Percentiles rank a stretch among this genome's conserved stretches.
phyloP scores from a whole-genome alignment of 1,140 invertebrate genomes.

The Penaeus japonicus region DNA sequence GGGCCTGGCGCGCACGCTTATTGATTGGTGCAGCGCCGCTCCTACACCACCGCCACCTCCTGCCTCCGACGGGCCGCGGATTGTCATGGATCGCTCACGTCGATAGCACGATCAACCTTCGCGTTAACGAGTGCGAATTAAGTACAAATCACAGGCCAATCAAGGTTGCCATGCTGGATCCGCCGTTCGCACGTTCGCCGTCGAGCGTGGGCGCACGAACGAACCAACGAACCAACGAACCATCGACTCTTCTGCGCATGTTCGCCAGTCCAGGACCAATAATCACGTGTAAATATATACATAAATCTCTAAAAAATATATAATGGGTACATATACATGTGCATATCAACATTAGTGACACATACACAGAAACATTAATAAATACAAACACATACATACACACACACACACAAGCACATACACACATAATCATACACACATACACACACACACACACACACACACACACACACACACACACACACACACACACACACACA shows the following conservation, averaged over 20 bases:
- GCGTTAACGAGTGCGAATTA: too few species aligned
- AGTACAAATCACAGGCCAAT: too few species aligned
- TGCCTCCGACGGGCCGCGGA: background rate
- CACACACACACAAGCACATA: background rate
- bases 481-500: too few species aligned
- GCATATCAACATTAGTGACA: background rate
- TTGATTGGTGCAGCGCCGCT: background rate
- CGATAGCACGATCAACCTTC: too few species aligned
- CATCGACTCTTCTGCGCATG: too few species aligned
- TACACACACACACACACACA: too few species aligned
- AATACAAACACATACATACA: background rate
- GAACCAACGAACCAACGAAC: too few species aligned
- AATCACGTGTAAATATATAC: background rate
- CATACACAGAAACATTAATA: background rate
- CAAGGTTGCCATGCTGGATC: too few species aligned
- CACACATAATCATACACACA: background rate
- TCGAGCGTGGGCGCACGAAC: too few species aligned
- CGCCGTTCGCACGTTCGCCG: too few species aligned
- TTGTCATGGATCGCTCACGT: too few species aligned
- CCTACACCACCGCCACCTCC: background rate
- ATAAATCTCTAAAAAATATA: background rate
- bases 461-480: too few species aligned
- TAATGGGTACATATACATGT: background rate
- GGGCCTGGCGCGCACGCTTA: background rate
- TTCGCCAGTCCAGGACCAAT: background rate